phyloP scores from a whole-genome alignment of 1,140 invertebrate species.

The Bilobella aurantiaca region DNA sequence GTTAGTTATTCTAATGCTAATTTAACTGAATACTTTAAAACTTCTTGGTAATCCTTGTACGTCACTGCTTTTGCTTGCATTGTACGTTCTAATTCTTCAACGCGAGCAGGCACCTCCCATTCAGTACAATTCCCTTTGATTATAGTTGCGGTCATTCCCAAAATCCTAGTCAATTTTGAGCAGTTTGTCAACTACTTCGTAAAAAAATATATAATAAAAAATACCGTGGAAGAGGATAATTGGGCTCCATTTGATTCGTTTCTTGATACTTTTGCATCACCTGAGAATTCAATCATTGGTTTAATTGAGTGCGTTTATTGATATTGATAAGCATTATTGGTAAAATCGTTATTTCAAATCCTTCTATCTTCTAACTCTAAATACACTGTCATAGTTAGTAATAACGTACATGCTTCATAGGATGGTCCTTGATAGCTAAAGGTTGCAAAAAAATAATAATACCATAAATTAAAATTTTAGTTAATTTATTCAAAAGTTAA shows the following conservation, averaged over 20 bases:
- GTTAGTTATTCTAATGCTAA: no score
- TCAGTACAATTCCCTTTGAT: slow-evolving; percentile 60
- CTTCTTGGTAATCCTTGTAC: slow-evolving; percentile 48
- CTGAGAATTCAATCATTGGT: no score
- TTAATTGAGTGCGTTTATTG: no score
- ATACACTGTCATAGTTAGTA: background rate
- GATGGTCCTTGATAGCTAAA: slow-evolving; percentile 57
- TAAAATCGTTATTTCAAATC: no score
- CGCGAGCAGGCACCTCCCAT: slow-evolving; percentile 46
- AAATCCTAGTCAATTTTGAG: no score
- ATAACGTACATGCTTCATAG: slow-evolving; percentile 48
- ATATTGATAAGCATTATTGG: no score
- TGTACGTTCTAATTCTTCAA: slow-evolving; percentile 58
- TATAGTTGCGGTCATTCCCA: slow-evolving; percentile 77
- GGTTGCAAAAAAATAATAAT: background rate
- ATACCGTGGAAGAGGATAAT: slow-evolving; percentile 50
- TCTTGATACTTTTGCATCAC: slow-evolving; percentile 2
- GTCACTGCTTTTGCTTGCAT: slow-evolving; percentile 61
- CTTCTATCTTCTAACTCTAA: background rate
- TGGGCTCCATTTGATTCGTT: background rate
- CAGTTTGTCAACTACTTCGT: no score
- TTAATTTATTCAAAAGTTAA: background rate
- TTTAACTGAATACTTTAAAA: slow-evolving; percentile 38
- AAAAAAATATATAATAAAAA: no score
- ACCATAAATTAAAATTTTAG: background rate